These are phyloP conservation scores for Antechinus stuartii DNA, from an alignment of 2,113 vertebrate species.

Conservation along the genomic window DNA sequence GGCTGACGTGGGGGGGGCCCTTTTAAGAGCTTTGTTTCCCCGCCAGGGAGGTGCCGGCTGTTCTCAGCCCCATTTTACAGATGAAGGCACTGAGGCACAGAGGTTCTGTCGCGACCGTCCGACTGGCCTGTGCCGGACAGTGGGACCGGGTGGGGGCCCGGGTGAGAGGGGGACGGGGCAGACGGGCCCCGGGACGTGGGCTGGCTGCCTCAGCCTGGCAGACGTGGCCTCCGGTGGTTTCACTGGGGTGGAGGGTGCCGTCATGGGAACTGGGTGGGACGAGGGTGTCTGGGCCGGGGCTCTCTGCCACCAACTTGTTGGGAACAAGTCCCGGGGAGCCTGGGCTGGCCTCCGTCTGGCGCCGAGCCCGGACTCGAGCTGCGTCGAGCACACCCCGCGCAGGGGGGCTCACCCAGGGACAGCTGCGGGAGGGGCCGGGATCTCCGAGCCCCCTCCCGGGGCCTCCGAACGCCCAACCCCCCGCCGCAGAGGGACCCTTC, in stretches of 20 bases:
- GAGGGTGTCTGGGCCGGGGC: constrained; percentile 47
- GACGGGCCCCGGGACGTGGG: background rate
- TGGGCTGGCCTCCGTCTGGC: constrained; percentile 64
- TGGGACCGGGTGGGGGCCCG: no score
- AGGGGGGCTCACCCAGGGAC: no score
- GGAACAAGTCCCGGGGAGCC: constrained; percentile 49
- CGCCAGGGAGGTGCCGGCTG: no score
- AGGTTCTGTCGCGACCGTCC: no score
- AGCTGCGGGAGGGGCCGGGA: background rate
- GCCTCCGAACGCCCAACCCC: background rate
- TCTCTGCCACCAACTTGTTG: constrained; percentile 33
- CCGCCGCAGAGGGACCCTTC: background rate
- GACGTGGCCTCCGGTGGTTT: constrained; percentile 9
- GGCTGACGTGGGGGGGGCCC: no score
- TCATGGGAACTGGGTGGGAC: constrained; percentile 65
- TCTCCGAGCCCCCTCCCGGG: background rate
- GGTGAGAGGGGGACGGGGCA: background rate
- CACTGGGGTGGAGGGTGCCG: constrained; percentile 34
- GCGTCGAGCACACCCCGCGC: background rate
- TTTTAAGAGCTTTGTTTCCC: no score
- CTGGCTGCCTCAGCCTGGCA: background rate
- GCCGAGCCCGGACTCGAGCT: background rate
- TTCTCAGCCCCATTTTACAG: background rate
- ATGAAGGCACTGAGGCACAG: background rate
- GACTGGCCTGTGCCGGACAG: no score